Percentiles rank a stretch among this genome's conserved stretches.
Evolutionary conservation across 1,140 invertebrate genomes (phyloP).

Genomic region (Teleopsis dalmanni): DNA sequence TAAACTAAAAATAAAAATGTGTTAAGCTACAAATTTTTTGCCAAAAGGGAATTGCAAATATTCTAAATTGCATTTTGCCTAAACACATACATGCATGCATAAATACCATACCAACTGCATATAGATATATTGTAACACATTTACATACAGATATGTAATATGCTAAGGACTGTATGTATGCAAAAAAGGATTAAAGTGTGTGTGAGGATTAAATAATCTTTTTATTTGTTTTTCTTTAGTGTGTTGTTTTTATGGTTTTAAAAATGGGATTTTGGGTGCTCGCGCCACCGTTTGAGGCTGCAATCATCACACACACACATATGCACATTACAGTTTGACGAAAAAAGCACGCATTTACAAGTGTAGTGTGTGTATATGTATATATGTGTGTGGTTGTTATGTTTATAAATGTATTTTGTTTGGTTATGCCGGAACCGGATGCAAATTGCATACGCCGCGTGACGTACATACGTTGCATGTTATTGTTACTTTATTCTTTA

Average conservation of each 20-base stretch:
- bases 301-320: no score
- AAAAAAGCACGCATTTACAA: no score
- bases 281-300: no score
- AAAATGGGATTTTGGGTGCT: constrained; percentile 6
- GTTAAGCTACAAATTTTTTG: background rate
- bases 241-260: constrained; percentile 9
- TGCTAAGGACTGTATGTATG: background rate
- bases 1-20: no score
- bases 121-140: constrained; percentile 1
- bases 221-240: constrained; percentile 8
- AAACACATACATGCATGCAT: background rate
- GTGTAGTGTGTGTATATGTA: background rate
- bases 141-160: background rate
- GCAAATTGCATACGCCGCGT: constrained; percentile 4
- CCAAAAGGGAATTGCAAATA: constrained; percentile 10
- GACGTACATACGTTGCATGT: background rate
- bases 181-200: constrained; percentile 9
- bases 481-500: background rate
- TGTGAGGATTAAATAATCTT: constrained; percentile 9
- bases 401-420: background rate
- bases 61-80: constrained; percentile 8
- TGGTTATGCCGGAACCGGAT: constrained; percentile 4
- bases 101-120: background rate
- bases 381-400: background rate
- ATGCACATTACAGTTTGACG: no score